Conservation (phyloP, 2,797 vertebrate genomes). For the Sorex maritimensis region DNA sequence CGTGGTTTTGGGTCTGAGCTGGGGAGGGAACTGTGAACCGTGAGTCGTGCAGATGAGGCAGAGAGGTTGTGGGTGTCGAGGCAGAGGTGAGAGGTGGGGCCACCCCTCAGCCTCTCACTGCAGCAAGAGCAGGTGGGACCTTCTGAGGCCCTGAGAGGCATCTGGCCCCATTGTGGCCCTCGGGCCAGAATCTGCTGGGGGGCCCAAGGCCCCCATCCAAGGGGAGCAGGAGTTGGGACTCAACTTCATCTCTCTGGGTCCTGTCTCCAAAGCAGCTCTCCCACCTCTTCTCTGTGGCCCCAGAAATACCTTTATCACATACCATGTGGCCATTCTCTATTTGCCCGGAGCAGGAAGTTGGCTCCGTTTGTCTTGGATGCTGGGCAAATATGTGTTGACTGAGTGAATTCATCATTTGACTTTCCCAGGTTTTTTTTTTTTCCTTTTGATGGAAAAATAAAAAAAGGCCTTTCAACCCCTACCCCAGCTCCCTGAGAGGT, state of each 20-base stretch:
- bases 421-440: conserved; percentile 37
- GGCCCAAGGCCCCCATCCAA: not conserved
- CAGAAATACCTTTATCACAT: conserved; percentile 26
- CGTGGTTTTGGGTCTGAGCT: not conserved
- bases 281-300: not conserved
- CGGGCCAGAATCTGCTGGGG: no score
- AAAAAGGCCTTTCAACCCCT: not conserved
- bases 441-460: no score
- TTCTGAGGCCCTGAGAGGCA: not conserved
- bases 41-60: not conserved
- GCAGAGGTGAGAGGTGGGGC: not conserved
- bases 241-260: not conserved
- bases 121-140: not conserved
- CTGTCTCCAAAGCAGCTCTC: not conserved
- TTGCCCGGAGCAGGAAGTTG: conserved; percentile 20
- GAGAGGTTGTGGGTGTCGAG: not conserved
- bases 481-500: not conserved
- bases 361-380: conserved; percentile 67
- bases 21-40: not conserved
- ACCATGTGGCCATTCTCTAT: conserved; percentile 6
- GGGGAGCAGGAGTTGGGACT: not conserved
- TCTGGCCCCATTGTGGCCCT: not conserved
- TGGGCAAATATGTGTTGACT: conserved; percentile 35
- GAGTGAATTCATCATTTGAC: conserved; percentile 57
- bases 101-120: not conserved